A percentile compares a stretch with the other conserved stretches of the same genome.
Evolutionary conservation across 2,797 vertebrate species (phyloP).

Genomic region (Enteromius afrohamiltoni): DNA sequence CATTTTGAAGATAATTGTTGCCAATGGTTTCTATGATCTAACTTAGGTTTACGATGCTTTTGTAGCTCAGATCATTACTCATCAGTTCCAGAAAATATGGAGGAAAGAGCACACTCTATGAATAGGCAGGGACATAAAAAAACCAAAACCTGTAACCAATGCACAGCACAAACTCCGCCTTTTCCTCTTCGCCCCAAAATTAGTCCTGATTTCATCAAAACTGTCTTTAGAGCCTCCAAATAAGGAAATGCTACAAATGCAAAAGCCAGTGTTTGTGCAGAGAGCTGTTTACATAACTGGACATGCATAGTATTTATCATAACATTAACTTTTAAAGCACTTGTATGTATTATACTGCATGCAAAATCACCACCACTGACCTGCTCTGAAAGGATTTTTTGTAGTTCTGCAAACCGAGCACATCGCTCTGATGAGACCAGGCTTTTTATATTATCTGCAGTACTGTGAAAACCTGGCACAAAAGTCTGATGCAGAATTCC

Average conservation of each 20-base stretch:
- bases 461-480: background rate
- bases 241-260: conserved; percentile 23
- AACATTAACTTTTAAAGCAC: background rate
- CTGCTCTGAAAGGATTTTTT: background rate
- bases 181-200: conserved; percentile 44
- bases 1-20: background rate
- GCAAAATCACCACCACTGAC: background rate
- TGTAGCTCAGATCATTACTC: background rate
- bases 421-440: background rate
- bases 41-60: background rate
- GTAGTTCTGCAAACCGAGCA: background rate
- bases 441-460: background rate
- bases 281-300: conserved; percentile 5
- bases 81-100: background rate
- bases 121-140: background rate
- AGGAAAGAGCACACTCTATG: background rate
- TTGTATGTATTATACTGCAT: background rate
- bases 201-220: conserved; percentile 30
- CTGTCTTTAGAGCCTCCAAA: background rate
- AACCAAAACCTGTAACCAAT: background rate
- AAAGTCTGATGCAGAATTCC: background rate
- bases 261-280: conserved; percentile 1
- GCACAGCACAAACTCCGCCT: conserved; percentile 9
- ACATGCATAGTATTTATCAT: conserved; percentile 6
- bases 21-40: background rate